Percentiles rank a stretch among this genome's conserved stretches.
These are phyloP conservation scores for Eupeodes luniger DNA, from an alignment of 2,888 invertebrate genomes.

Conservation along the genomic window DNA sequence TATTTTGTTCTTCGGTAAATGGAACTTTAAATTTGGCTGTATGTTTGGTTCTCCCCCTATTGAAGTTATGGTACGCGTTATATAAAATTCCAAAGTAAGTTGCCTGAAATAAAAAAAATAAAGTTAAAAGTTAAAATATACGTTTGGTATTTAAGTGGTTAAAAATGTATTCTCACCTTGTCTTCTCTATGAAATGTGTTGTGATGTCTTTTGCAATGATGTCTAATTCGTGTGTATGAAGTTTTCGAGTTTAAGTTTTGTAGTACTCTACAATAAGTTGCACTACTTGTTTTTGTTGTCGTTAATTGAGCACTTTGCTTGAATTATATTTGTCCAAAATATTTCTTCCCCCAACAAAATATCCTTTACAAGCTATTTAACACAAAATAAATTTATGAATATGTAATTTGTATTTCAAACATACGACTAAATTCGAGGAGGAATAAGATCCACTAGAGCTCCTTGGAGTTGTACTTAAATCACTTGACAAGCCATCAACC, in stretches of 20 bases:
- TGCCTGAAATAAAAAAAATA: background rate
- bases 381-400: too few species aligned
- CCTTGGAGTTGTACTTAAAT: too few species aligned
- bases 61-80: background rate
- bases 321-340: too few species aligned
- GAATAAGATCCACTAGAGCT: too few species aligned
- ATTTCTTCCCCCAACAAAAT: too few species aligned
- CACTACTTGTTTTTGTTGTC: too few species aligned
- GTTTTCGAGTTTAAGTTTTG: conserved; percentile 3
- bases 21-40: background rate
- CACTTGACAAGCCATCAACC: too few species aligned
- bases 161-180: background rate
- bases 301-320: too few species aligned
- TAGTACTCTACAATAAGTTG: conserved; percentile 1
- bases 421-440: too few species aligned
- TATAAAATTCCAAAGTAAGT: background rate
- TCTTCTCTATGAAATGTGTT: conserved; percentile 6
- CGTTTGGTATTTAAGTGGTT: background rate
- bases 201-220: conserved; percentile 1
- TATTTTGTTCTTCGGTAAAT: background rate
- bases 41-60: background rate
- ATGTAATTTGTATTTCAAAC: too few species aligned
- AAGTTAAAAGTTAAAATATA: background rate
- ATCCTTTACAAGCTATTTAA: too few species aligned
- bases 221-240: conserved; percentile 6